Evolutionary conservation across 64 coral and sea anemone species (phyloP).

Genomic region (Porites lutea): DNA sequence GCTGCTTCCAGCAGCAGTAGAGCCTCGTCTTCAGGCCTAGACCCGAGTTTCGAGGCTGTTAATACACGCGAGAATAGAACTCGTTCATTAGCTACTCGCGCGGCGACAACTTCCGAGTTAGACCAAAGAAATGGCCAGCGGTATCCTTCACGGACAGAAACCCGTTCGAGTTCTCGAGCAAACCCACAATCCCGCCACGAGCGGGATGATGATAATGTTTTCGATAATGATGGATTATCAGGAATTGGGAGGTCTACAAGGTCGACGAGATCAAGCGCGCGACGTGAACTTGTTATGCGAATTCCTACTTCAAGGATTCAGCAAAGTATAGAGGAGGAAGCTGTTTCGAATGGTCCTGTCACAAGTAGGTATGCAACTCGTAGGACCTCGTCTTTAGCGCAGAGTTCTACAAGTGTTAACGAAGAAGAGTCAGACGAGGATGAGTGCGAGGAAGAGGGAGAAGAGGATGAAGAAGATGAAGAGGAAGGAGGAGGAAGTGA

Average conservation of each 20-base stretch:
- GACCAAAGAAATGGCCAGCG: conserved; percentile 26
- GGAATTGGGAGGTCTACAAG: conserved; percentile 26
- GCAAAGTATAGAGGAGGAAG: conserved; percentile 23
- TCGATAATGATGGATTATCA: background rate
- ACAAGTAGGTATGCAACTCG: conserved; percentile 65
- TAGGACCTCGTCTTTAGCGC: conserved; percentile 65
- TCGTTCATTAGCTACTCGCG: conserved; percentile 20
- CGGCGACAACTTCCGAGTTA: background rate
- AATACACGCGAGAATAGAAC: conserved; percentile 32
- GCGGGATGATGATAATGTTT: conserved; percentile 33
- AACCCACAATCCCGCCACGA: conserved; percentile 33
- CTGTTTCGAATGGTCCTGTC: conserved; percentile 13
- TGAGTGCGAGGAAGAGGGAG: conserved; percentile 64
- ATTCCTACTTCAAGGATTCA: conserved; percentile 57
- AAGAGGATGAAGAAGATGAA: conserved; percentile 70
- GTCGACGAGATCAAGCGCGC: conserved; percentile 65
- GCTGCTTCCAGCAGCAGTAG: conserved; percentile 27
- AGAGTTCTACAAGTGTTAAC: conserved; percentile 40
- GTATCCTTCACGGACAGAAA: conserved; percentile 37
- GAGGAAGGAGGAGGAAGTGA: conserved; percentile 64
- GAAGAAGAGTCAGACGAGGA: conserved; percentile 76
- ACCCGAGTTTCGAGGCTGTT: background rate
- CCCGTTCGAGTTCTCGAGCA: conserved; percentile 33
- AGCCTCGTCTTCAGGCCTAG: conserved; percentile 41
- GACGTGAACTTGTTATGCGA: conserved; percentile 73